Base-by-base conservation (phyloP, 2,888 invertebrate species). In the Theretra japonica region DNA sequence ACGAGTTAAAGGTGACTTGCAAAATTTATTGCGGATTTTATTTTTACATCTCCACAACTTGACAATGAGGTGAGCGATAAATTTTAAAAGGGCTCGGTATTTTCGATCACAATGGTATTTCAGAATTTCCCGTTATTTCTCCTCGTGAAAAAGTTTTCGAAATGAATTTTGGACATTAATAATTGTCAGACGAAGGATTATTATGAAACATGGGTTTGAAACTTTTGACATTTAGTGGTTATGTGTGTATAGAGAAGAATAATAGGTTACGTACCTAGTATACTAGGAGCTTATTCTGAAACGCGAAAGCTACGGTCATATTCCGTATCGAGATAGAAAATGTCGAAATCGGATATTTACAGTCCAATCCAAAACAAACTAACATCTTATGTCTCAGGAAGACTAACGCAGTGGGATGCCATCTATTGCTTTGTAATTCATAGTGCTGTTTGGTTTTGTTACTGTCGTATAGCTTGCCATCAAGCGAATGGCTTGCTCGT, bases 1-100 rank as follows among this genome's bases (percentile, higher is more conserved):
- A 91, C 87, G 90, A 90, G 88, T 85, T 83, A 83, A 88, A 87
- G 88, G 90, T 91, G 90, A 92, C 88, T 89, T 80, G 90, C 84
- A 82, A 82, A 90, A 91, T 90, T 89, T 89, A 89, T 88, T 83
- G 86, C 82, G 83, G 82, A 84, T 87, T 91, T 90, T 84, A 78
- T 80, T 91, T 90, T 88, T 89, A 85, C 86, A 89, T 88, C 87
- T 85, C 85, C 83, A 80, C 84, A 82, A 82, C 82, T 85, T 86
- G 87, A 90, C 88, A 89, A 90, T 88, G 88, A 86, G 87, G 80
- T 81, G 77, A 79, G 81, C 87, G 84, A 90, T 91, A 89, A 90
- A 90, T 90, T 88, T 80, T 81, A 82, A 83, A 85, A 84, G 83
- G 84, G 83, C 85, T 82, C 48, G 23, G 23, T 48, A 41, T 65